Base-by-base conservation (phyloP, 2,888 invertebrate species). In the Pammene aurita region DNA sequence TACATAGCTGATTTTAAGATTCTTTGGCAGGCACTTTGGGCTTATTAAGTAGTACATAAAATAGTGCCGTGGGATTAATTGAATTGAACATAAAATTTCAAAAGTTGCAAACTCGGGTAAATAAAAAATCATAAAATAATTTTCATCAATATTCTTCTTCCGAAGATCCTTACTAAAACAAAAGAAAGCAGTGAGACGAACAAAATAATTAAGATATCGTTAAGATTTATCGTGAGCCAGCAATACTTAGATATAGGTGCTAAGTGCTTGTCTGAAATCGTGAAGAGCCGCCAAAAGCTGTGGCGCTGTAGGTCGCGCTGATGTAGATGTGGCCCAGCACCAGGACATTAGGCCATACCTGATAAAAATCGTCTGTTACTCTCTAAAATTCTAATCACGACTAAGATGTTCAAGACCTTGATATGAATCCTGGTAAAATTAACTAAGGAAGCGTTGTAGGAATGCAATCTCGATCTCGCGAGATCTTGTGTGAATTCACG, bases 271-370 rank as follows among this genome's bases (percentile, higher is more conserved):
- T 85, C 95, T 93, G 84, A 96, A 95, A 84, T 95, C 95, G 79
- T 96, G 95, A 52, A 96, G 93, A 73, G 95, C 96, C 44, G 95
- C 95, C 71, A 95, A 87, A 5, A 96, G 93, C 80, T 96, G 95
- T 46, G 94, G 94, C 75, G 95, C 94, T 11, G 95, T 94, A 0
- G 96, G 96, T 54, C 96, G 90, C 72, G 95, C 94, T 60, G 94
- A 89, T 0, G 94, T 92, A 55, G 94, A 90, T 18, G 93, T 89
- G n/a, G 95, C 87, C 96, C 96, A 96, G 78, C 96, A 96, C 87
- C 95, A 95, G 6, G 95, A 95, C 96, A 96, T 96, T 71, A 96
- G 91, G 57, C 95, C 95, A 79, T 95, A 96, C 84, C 95, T 95
- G 85, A 50, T 66, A 42, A 18, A 42, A 66, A 26, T 38, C 7